These are phyloP conservation scores for Plebejus anna DNA, from an alignment of 2,888 invertebrate genomes.

Conservation along the genomic window DNA sequence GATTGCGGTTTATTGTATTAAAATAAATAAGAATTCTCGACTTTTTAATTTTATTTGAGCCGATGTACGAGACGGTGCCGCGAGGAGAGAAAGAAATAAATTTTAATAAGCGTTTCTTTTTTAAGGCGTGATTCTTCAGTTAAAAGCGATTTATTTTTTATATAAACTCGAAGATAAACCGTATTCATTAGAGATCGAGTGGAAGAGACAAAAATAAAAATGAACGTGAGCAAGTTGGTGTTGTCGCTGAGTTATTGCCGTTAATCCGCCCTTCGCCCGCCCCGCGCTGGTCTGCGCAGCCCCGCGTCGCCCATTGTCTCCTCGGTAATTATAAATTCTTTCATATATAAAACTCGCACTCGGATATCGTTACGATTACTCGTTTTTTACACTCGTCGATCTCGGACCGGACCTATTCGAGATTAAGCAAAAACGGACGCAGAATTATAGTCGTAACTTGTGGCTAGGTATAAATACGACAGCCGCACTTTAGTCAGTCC, in stretches of 20 bases:
- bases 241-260: slow-evolving; percentile 75
- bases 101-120: slow-evolving; percentile 80
- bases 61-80: slow-evolving; percentile 76
- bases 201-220: slow-evolving; percentile 76
- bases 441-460: background rate
- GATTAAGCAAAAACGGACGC: background rate
- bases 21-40: slow-evolving; percentile 80
- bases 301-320: slow-evolving; percentile 30
- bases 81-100: slow-evolving; percentile 78
- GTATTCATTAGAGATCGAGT: slow-evolving; percentile 79
- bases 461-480: background rate
- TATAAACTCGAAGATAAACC: slow-evolving; percentile 77
- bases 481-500: background rate
- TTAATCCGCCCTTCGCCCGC: slow-evolving; percentile 66
- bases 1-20: slow-evolving; percentile 81
- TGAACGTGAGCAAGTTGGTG: slow-evolving; percentile 72
- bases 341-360: background rate
- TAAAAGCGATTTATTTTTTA: slow-evolving; percentile 79
- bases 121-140: slow-evolving; percentile 80
- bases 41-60: slow-evolving; percentile 79
- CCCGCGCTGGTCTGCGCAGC: slow-evolving; percentile 58
- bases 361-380: background rate
- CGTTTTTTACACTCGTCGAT: background rate
- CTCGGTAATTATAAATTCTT: slow-evolving; percentile 31
- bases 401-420: background rate